These are phyloP conservation scores for Entelurus aequoreus DNA, from an alignment of 2,113 vertebrate species.

Conservation along the genomic window DNA sequence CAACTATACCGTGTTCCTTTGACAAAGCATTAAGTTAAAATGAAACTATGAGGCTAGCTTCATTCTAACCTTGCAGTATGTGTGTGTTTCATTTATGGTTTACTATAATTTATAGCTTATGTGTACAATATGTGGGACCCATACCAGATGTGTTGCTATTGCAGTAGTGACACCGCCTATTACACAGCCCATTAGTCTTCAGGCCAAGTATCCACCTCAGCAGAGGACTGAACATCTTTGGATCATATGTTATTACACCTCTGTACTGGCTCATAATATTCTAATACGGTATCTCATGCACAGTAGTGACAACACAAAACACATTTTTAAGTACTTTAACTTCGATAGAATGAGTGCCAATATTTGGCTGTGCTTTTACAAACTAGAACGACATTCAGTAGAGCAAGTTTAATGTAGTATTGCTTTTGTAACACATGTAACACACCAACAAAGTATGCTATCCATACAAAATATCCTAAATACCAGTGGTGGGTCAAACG, in stretches of 20 bases:
- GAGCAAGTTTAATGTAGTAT: neutral
- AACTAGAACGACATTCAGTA: neutral
- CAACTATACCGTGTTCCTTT: too few species aligned
- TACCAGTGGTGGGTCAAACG: too few species aligned
- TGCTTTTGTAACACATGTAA: too few species aligned
- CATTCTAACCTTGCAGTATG: too few species aligned
- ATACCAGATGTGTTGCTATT: neutral
- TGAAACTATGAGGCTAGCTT: too few species aligned
- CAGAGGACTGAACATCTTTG: conserved; percentile 2
- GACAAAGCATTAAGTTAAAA: too few species aligned
- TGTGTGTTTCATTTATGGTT: too few species aligned
- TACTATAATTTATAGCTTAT: neutral
- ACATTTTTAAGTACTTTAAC: neutral
- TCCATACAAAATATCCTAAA: too few species aligned
- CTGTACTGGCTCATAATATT: conserved; percentile 18
- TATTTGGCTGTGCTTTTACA: neutral
- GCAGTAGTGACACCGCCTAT: neutral
- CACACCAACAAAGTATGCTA: too few species aligned
- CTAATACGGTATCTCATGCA: conserved; percentile 5
- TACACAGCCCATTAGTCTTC: conserved; percentile 12
- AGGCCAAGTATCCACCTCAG: neutral
- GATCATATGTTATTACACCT: conserved; percentile 3
- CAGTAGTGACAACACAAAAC: neutral
- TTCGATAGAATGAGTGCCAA: neutral
- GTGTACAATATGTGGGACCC: neutral